Base-by-base conservation (phyloP, 2,888 invertebrate species). In the Linyphia triangularis region DNA sequence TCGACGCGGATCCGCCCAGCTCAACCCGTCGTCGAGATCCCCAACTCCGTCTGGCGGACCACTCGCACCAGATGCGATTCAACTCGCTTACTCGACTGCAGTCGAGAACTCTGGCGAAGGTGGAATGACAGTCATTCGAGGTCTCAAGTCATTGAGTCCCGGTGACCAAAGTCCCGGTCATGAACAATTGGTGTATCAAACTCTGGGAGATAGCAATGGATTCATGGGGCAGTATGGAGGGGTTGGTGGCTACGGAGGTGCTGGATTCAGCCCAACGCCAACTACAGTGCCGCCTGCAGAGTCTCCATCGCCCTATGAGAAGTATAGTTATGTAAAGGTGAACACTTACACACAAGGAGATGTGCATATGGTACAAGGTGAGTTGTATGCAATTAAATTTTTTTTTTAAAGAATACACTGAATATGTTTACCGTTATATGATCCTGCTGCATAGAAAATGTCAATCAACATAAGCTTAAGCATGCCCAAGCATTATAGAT, bases 151-250 rank as follows among this genome's bases (percentile, higher is more conserved):
- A 13, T 22, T 73, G 26, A 75, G 75, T 51, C 83, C 83, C 2
- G 51, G 26, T 2, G 72, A 83, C 10, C 79, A 79, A 22, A 61
- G 61, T 13, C 43, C 72, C 0, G n/a, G 59, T 6, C 70, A 70
- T 6, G 84, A 84, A 30, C 84, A 65, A 6, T 28, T 75, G 6
- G 84, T 84, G 2, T 84, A 84, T 59, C 84, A 84, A 16, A 84
- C 84, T 3, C 75, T 84, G 22, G 84, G 84, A 0, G 84, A 84
- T 37, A 67, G 75, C 24, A 69, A 69, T 33, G 75, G 84, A 5
- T 75, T 67, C 43, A 69, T 75, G 67, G 63, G 67, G n/a, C 75
- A 75, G 57, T 75, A 67, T n/a, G 82, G 61, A n/a, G 19, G 2
- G 5, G 22, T 7, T 9, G 37, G 33, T 13, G 28, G 67, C 2